A percentile compares a stretch with the other conserved stretches of the same genome.
Evolutionary conservation across 2,888 invertebrate species (phyloP).

Genomic region (Calameuta pallipes): DNA sequence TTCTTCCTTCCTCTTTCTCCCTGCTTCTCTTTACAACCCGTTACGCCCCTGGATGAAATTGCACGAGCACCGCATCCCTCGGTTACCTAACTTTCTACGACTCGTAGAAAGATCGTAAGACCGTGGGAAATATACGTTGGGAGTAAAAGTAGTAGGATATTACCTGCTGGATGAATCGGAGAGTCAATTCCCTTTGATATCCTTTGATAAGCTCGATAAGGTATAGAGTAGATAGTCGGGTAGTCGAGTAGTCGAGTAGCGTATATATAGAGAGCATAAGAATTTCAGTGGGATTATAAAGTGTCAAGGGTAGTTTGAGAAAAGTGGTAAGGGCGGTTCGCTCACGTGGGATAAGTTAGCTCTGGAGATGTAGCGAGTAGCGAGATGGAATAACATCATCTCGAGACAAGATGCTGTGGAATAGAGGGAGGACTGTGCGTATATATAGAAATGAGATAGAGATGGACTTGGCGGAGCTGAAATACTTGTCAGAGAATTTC

Average conservation of each 20-base stretch:
- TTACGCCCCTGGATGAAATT: not conserved
- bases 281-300: not conserved
- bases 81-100: not conserved
- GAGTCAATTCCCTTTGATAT: not conserved
- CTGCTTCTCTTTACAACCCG: conserved; percentile 2
- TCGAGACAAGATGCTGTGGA: not conserved
- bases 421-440: not conserved
- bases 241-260: not conserved
- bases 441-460: not conserved
- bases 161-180: not conserved
- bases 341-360: not conserved
- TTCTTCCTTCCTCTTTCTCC: not conserved
- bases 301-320: not conserved
- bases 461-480: conserved; percentile 4
- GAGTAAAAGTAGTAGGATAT: not conserved
- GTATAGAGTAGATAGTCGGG: not conserved
- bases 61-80: not conserved
- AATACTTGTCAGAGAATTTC: conserved; percentile 9
- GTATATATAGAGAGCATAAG: not conserved
- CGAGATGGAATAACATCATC: conserved; percentile 5
- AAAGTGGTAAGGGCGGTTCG: not conserved
- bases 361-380: not conserved
- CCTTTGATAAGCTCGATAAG: not conserved
- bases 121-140: not conserved
- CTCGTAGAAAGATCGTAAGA: not conserved